Conservation (phyloP, 2,888 invertebrate species). For the Neuroscelio doddi region DNA sequence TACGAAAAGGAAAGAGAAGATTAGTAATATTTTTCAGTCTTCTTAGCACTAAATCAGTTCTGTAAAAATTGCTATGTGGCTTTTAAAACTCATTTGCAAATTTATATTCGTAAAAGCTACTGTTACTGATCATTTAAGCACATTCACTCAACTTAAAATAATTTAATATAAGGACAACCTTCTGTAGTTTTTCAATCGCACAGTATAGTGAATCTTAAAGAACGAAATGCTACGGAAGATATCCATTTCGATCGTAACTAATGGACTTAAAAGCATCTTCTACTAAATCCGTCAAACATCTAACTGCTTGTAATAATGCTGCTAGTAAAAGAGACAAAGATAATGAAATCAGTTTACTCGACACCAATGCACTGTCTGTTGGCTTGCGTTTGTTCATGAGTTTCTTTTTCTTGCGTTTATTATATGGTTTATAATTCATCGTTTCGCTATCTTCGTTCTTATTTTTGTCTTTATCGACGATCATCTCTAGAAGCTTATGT, state of each 20-base stretch:
- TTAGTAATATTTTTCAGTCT: not conserved
- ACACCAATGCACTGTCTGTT: slow-evolving; percentile 58
- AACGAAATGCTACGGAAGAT: slow-evolving; percentile 31
- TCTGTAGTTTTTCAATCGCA: not conserved
- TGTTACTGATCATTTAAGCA: too few relatives aligned
- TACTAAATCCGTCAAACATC: slow-evolving; percentile 77
- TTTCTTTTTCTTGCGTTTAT: slow-evolving; percentile 59
- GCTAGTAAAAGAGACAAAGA: slow-evolving; percentile 77
- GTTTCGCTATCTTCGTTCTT: slow-evolving; percentile 31
- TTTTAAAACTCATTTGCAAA: too few relatives aligned
- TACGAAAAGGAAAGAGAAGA: not conserved
- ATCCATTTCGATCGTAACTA: slow-evolving; percentile 57
- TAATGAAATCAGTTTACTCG: slow-evolving; percentile 75
- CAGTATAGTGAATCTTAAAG: too few relatives aligned
- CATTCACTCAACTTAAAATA: too few relatives aligned
- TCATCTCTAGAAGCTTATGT: slow-evolving; percentile 2
- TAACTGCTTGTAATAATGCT: slow-evolving; percentile 77
- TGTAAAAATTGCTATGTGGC: too few relatives aligned
- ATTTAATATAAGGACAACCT: too few relatives aligned
- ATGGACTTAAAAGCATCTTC: slow-evolving; percentile 73
- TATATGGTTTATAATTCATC: slow-evolving; percentile 34
- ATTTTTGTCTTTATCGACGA: slow-evolving; percentile 24
- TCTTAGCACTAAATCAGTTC: not conserved
- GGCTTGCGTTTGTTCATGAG: slow-evolving; percentile 38
- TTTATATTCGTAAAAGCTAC: too few relatives aligned